phyloP scores from a whole-genome alignment of 1,140 invertebrate genomes.

The Papilio polytes region DNA sequence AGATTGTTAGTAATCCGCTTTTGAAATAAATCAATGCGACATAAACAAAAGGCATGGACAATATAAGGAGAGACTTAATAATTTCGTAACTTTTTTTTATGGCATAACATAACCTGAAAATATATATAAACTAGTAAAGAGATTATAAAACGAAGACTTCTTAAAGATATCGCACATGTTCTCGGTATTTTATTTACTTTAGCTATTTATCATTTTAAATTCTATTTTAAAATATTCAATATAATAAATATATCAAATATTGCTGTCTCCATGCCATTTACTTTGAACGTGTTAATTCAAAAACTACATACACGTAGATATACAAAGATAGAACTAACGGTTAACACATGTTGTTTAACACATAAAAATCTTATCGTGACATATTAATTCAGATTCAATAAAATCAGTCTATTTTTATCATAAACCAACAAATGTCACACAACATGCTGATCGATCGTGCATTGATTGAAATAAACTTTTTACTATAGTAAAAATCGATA shows the following conservation, averaged over 20 bases:
- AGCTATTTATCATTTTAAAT: neutral
- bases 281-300: neutral
- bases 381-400: neutral
- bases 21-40: no score
- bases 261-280: neutral
- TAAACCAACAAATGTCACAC: neutral
- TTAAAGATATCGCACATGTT: neutral
- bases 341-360: neutral
- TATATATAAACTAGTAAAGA: no score
- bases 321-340: conserved; percentile 5
- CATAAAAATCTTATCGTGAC: neutral
- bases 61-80: no score
- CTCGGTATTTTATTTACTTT: neutral
- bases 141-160: neutral
- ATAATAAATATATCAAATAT: neutral
- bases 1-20: neutral
- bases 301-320: neutral
- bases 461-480: neutral
- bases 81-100: neutral
- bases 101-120: neutral
- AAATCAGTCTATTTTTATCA: neutral
- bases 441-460: neutral
- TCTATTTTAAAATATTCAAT: neutral
- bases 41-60: no score
- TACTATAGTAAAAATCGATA: neutral